Conservation (phyloP, 2,888 invertebrate genomes). For the Gortyna flavago region DNA sequence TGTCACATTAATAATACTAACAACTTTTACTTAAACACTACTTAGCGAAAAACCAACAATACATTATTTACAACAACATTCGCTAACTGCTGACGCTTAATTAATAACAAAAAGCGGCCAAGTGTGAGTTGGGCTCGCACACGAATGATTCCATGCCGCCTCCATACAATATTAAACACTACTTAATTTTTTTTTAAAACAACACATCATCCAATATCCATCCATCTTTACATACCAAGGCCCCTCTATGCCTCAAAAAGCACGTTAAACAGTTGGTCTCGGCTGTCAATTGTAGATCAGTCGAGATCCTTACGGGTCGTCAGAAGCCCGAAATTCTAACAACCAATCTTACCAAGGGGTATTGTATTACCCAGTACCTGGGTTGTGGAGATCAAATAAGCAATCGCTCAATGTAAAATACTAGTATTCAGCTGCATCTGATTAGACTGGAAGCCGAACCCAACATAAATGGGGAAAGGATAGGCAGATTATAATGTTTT, state of each 20-base stretch:
- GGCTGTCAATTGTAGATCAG: not conserved
- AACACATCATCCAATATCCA: not conserved
- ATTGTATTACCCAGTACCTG: no score
- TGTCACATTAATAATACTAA: slow-evolving; percentile 12
- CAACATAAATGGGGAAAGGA: no score
- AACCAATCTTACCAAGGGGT: no score
- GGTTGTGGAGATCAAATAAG: no score
- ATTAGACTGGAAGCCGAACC: no score
- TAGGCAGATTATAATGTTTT: not conserved
- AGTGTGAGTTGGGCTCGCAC: not conserved
- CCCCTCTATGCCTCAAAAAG: not conserved
- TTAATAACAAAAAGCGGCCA: slow-evolving; percentile 1
- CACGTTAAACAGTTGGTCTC: not conserved
- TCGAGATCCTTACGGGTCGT: not conserved
- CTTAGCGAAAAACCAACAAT: slow-evolving; percentile 9
- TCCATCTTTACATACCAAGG: no score
- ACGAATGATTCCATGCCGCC: not conserved
- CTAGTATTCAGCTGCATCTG: no score
- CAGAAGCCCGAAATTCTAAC: not conserved
- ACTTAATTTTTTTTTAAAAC: not conserved
- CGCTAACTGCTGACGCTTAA: slow-evolving; percentile 15
- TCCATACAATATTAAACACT: not conserved
- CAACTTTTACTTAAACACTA: not conserved
- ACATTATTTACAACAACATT: slow-evolving; percentile 13
- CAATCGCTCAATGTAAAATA: no score